Evolutionary conservation across 2,797 vertebrate species (phyloP).

Genomic region (Phyllotis vaccarum): DNA sequence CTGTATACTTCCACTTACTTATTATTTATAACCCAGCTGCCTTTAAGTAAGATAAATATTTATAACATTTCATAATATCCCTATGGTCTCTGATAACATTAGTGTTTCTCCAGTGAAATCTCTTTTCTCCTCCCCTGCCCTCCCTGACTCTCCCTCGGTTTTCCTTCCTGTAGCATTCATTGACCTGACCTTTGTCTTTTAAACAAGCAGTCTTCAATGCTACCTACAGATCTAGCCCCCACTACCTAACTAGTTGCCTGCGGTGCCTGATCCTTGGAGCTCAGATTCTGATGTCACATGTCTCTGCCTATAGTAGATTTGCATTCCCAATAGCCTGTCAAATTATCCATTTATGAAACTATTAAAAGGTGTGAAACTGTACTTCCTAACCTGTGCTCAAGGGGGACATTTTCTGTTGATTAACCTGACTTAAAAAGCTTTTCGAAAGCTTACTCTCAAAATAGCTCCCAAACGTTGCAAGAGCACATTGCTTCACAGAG

Average conservation of each 20-base stretch:
- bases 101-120: too few relatives aligned
- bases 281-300: slow-evolving; percentile 51
- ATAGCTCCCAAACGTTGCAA: slow-evolving; percentile 41
- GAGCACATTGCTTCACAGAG: slow-evolving; percentile 1
- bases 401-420: slow-evolving; percentile 48
- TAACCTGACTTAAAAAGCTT: slow-evolving; percentile 45
- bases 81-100: neutral
- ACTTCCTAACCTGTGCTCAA: slow-evolving; percentile 20
- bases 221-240: neutral
- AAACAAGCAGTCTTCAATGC: neutral
- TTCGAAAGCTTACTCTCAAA: slow-evolving; percentile 55
- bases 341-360: slow-evolving; percentile 50
- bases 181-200: slow-evolving; percentile 20
- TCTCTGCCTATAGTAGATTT: slow-evolving; percentile 26
- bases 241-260: neutral
- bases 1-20: slow-evolving; percentile 64
- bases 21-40: slow-evolving; percentile 60
- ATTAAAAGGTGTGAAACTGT: slow-evolving; percentile 40
- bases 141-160: neutral
- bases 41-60: slow-evolving; percentile 49
- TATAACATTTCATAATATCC: slow-evolving; percentile 65
- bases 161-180: slow-evolving; percentile 4
- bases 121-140: rapidly evolving
- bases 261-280: neutral
- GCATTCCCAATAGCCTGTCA: slow-evolving; percentile 33